Percentiles rank a stretch among this genome's conserved stretches.
These are phyloP conservation scores for Apodemia hepburni DNA, from an alignment of 2,888 invertebrate species.

Conservation along the genomic window DNA sequence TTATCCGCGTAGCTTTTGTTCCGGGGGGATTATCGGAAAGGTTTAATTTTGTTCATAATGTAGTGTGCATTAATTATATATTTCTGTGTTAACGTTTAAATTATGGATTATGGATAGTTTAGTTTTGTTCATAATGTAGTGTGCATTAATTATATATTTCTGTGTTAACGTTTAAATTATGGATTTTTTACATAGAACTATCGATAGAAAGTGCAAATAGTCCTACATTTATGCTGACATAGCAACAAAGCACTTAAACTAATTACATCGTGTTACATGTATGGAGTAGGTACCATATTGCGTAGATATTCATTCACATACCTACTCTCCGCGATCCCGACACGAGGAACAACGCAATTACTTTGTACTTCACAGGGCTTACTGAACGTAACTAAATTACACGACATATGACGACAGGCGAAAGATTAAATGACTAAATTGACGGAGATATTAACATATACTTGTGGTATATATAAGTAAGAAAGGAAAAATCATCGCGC, in stretches of 20 bases:
- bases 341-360: constrained; percentile 52
- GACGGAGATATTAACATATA: background rate
- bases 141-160: too few relatives aligned
- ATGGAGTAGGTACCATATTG: constrained; percentile 41
- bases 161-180: too few relatives aligned
- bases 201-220: background rate
- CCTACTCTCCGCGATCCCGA: constrained; percentile 33
- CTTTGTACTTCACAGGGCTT: constrained; percentile 49
- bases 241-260: constrained; percentile 30
- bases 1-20: too few relatives aligned
- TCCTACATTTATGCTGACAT: constrained; percentile 17
- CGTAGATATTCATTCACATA: constrained; percentile 48
- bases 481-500: too few relatives aligned
- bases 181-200: too few relatives aligned
- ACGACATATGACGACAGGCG: constrained; percentile 28
- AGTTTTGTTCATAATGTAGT: too few relatives aligned
- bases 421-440: constrained; percentile 23
- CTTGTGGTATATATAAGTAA: background rate
- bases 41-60: too few relatives aligned
- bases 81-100: too few relatives aligned
- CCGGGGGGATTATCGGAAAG: too few relatives aligned
- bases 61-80: too few relatives aligned
- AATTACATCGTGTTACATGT: constrained; percentile 25
- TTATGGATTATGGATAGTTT: too few relatives aligned
- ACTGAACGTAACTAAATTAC: constrained; percentile 38